phyloP scores from a whole-genome alignment of 2,888 invertebrate genomes.

The Megaustenia siamemsis region DNA sequence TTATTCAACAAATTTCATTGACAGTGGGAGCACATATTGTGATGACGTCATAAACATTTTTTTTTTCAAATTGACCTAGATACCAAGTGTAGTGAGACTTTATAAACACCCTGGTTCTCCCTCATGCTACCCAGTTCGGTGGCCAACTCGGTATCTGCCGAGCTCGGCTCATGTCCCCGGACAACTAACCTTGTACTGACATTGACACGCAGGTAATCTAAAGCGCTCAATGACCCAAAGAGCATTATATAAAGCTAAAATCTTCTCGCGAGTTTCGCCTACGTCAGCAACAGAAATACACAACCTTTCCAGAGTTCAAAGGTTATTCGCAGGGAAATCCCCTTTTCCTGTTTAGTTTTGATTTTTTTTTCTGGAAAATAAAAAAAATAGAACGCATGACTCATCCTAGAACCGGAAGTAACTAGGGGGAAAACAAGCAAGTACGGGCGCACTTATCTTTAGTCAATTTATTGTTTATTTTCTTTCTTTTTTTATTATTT shows the following conservation, averaged over 20 bases:
- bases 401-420: constrained; percentile 12
- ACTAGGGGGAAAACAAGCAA: not conserved
- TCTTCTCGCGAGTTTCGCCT: not conserved
- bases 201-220: not conserved
- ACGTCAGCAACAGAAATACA: constrained; percentile 33
- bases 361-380: not conserved
- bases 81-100: too few species aligned
- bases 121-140: too few species aligned
- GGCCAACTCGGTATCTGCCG: too few species aligned
- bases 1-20: too few species aligned
- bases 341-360: constrained; percentile 3
- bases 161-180: not conserved
- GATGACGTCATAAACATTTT: too few species aligned
- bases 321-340: constrained; percentile 21
- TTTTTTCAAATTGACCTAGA: too few species aligned
- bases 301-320: constrained; percentile 18
- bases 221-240: not conserved
- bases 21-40: too few species aligned
- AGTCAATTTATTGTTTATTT: not conserved
- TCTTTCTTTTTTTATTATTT: too few species aligned
- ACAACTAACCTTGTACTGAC: not conserved
- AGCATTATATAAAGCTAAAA: not conserved
- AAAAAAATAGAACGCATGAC: not conserved
- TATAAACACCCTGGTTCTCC: too few species aligned
- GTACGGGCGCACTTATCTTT: not conserved